Conservation (phyloP, 2,888 invertebrate genomes). For the Tetragnatha montana region DNA sequence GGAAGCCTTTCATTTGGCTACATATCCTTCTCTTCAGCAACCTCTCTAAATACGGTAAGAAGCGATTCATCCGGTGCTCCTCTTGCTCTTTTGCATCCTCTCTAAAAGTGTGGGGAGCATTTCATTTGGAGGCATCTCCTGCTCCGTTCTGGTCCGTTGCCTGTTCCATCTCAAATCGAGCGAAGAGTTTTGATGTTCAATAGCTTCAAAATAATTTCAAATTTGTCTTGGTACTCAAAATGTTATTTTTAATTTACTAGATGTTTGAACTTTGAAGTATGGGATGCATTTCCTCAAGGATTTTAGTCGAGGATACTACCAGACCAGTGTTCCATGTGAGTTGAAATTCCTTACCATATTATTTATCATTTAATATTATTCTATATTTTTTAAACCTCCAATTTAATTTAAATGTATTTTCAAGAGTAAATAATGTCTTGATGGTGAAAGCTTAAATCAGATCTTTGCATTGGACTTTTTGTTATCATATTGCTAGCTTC, state of each 20-base stretch:
- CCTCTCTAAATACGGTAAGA: no score
- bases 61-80: no score
- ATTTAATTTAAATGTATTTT: neutral
- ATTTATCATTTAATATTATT: neutral
- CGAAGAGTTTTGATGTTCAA: no score
- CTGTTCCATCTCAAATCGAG: no score
- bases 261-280: constrained; percentile 16
- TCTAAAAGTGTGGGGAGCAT: no score
- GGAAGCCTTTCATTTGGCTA: no score
- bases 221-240: no score
- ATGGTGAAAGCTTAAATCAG: neutral
- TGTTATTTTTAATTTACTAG: neutral
- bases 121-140: no score
- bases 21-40: no score
- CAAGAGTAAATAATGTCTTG: neutral
- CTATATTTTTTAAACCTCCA: neutral
- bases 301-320: constrained; percentile 60
- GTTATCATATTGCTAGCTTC: neutral
- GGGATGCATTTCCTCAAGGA: constrained; percentile 63
- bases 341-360: neutral
- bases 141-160: no score
- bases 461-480: neutral
- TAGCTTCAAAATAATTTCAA: no score
- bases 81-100: no score
- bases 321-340: constrained; percentile 66